Conservation (phyloP, 2,797 vertebrate genomes). For the Uromys caudimaculatus region DNA sequence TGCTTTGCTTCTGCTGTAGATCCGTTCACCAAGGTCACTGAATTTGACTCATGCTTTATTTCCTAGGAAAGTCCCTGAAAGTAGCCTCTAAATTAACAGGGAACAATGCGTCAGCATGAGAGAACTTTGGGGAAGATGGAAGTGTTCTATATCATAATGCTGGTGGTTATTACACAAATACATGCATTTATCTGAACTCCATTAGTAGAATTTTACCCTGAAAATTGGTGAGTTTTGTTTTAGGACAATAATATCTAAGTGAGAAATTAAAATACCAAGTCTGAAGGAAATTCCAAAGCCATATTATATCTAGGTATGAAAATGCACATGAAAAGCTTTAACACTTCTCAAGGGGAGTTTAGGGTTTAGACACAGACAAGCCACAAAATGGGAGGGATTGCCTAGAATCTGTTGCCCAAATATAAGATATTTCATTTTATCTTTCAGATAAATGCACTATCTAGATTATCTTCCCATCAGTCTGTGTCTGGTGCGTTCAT, state of each 20-base stretch:
- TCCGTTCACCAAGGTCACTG: background rate
- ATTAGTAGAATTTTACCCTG: background rate
- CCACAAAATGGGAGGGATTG: background rate
- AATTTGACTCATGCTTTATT: background rate
- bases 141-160: background rate
- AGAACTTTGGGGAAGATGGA: background rate
- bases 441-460: slow-evolving; percentile 6
- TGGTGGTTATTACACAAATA: background rate
- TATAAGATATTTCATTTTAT: background rate
- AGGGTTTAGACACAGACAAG: background rate
- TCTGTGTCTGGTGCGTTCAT: background rate
- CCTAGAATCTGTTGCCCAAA: background rate
- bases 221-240: slow-evolving; percentile 27
- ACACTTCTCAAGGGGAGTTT: background rate
- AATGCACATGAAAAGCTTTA: background rate
- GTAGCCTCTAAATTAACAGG: background rate
- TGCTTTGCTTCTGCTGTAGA: background rate
- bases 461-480: background rate
- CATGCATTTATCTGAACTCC: background rate
- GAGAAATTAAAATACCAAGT: background rate
- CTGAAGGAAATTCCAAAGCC: slow-evolving; percentile 16
- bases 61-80: background rate
- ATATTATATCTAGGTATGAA: background rate
- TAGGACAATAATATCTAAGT: background rate
- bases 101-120: background rate